Percentiles rank a stretch among this genome's conserved stretches.
phyloP scores from a whole-genome alignment of 1,140 invertebrate species.

The Cydia pomonella region DNA sequence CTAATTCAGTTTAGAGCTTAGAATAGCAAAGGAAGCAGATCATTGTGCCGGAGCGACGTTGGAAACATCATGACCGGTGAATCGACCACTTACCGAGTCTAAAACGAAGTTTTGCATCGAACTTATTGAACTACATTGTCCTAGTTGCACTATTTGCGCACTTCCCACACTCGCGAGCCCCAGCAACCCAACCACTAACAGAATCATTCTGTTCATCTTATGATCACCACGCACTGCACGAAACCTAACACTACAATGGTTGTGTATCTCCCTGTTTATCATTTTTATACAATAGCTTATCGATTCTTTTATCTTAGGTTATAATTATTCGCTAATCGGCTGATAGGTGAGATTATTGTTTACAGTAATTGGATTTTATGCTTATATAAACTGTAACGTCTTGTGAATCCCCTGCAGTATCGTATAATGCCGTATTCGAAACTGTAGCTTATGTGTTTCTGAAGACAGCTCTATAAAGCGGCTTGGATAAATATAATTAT shows the following conservation, averaged over 20 bases:
- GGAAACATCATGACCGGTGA: background rate
- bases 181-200: background rate
- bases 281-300: conserved; percentile 30
- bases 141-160: background rate
- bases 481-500: too few relatives aligned
- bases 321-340: conserved; percentile 24
- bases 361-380: background rate
- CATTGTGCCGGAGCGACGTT: background rate
- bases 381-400: background rate
- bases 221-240: conserved; percentile 1
- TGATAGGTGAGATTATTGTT: conserved; percentile 8
- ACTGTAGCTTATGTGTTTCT: background rate
- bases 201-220: conserved; percentile 11
- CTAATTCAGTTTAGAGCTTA: background rate
- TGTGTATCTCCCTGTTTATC: background rate
- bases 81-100: conserved; percentile 1
- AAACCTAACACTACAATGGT: conserved; percentile 21
- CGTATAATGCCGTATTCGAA: background rate
- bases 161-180: conserved; percentile 1
- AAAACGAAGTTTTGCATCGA: conserved; percentile 11
- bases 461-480: too few relatives aligned
- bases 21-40: background rate
- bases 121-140: conserved; percentile 8
- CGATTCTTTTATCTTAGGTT: conserved; percentile 11
- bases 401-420: background rate